Evolutionary conservation across 53 echinoderm and acorn worm genomes (phyloP).

Genomic region (Antedon mediterranea): DNA sequence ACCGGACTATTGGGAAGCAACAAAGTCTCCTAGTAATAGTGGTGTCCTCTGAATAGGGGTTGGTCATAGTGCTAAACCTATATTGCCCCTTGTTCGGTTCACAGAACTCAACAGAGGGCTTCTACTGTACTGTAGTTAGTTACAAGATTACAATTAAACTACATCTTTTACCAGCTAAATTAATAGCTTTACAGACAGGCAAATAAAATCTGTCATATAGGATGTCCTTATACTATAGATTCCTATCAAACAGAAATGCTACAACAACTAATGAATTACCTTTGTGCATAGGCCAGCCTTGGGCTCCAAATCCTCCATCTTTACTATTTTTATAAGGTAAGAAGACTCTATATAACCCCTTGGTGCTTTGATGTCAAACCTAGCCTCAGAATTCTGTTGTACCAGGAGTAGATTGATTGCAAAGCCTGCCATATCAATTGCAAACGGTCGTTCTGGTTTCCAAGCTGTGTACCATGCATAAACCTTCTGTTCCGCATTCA

Average conservation of each 20-base stretch:
- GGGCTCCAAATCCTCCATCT: slow-evolving; percentile 64
- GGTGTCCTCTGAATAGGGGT: too few species aligned
- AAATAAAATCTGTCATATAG: too few species aligned
- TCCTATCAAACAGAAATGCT: background rate
- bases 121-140: too few species aligned
- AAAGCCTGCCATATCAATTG: slow-evolving; percentile 99
- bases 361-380: slow-evolving; percentile 56
- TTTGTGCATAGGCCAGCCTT: slow-evolving; percentile 76
- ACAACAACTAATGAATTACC: slow-evolving; percentile 31
- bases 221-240: too few species aligned
- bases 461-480: slow-evolving; percentile 59
- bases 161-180: too few species aligned
- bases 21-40: too few species aligned
- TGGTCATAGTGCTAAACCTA: too few species aligned
- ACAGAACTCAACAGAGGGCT: too few species aligned
- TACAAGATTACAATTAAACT: too few species aligned
- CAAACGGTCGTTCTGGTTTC: slow-evolving; percentile 70
- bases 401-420: slow-evolving; percentile 58
- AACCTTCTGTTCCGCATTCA: slow-evolving; percentile 40
- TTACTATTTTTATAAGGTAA: slow-evolving; percentile 40
- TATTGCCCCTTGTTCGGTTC: too few species aligned
- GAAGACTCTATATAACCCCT: slow-evolving; percentile 78
- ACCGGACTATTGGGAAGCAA: too few species aligned
- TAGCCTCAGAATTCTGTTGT: slow-evolving; percentile 28
- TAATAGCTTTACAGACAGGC: too few species aligned